These are phyloP conservation scores for Spinus olivaceus DNA, from an alignment of 2,797 vertebrate genomes.

Conservation along the genomic window DNA sequence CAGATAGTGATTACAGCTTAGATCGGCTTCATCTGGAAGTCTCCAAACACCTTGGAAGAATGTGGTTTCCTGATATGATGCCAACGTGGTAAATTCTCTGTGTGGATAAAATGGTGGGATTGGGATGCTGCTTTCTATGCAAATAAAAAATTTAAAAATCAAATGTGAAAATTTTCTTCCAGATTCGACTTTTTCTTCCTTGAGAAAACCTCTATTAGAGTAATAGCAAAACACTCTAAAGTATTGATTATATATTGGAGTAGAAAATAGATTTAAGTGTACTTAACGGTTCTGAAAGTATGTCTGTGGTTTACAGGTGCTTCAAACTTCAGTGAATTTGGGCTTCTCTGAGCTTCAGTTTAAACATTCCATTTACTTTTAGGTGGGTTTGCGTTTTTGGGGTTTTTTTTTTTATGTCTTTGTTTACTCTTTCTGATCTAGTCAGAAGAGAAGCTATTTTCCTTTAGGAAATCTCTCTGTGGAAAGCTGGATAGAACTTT, in stretches of 20 bases:
- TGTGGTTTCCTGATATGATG: constrained; percentile 83
- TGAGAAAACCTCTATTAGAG: background rate
- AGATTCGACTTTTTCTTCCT: background rate
- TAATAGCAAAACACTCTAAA: background rate
- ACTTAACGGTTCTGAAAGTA: background rate
- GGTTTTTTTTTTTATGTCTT: background rate
- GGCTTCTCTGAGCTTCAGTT: constrained; percentile 4
- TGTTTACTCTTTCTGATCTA: background rate
- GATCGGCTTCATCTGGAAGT: constrained; percentile 78
- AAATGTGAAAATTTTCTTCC: background rate
- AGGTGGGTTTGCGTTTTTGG: background rate
- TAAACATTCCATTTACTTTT: background rate
- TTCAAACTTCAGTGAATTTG: background rate
- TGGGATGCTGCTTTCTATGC: constrained; percentile 55
- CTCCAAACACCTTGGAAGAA: constrained; percentile 76
- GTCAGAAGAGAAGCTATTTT: background rate
- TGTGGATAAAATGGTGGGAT: background rate
- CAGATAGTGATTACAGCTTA: constrained; percentile 75
- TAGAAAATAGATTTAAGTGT: background rate
- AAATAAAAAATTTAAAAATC: constrained; percentile 24
- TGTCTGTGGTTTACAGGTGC: constrained; percentile 1
- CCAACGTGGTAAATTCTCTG: constrained; percentile 70
- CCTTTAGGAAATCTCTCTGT: background rate
- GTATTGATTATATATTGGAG: background rate
- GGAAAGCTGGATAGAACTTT: background rate